These are phyloP conservation scores for Ceryle rudis DNA, from an alignment of 2,797 vertebrate species.

Conservation along the genomic window DNA sequence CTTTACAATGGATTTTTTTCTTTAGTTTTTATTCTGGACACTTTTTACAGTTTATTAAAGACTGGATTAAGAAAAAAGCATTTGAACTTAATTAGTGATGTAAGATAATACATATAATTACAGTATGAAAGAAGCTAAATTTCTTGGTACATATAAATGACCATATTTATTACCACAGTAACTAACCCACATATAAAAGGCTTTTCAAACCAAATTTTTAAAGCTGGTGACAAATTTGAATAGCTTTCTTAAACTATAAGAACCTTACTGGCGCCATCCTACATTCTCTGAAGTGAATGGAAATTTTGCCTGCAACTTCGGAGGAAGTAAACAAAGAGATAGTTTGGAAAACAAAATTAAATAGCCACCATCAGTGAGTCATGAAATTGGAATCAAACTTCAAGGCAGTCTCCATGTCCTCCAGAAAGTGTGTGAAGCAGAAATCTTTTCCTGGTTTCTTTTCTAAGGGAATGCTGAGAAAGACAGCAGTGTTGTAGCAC, in stretches of 20 bases:
- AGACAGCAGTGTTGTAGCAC: background rate
- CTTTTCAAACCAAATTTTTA: background rate
- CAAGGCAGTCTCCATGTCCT: background rate
- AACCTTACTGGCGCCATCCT: conserved; percentile 24
- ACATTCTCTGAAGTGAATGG: conserved; percentile 48
- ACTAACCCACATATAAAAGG: conserved; percentile 7
- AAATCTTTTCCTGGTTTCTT: background rate
- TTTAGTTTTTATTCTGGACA: background rate
- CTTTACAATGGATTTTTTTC: background rate
- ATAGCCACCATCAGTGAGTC: background rate
- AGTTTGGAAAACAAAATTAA: conserved; percentile 31
- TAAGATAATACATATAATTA: conserved; percentile 24
- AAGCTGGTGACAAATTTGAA: conserved; percentile 7
- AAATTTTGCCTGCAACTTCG: conserved; percentile 6
- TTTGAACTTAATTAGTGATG: conserved; percentile 29
- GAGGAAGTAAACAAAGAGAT: conserved; percentile 39
- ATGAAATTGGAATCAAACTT: background rate
- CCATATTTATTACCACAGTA: conserved; percentile 1
- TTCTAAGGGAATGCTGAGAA: background rate
- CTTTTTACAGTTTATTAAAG: conserved; percentile 14
- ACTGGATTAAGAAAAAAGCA: conserved; percentile 3
- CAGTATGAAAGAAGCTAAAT: background rate
- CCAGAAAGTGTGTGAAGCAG: background rate
- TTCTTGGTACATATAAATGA: background rate
- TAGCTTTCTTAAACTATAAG: conserved; percentile 22